Conservation (phyloP, 2,797 vertebrate genomes). For the Vultur gryphus region DNA sequence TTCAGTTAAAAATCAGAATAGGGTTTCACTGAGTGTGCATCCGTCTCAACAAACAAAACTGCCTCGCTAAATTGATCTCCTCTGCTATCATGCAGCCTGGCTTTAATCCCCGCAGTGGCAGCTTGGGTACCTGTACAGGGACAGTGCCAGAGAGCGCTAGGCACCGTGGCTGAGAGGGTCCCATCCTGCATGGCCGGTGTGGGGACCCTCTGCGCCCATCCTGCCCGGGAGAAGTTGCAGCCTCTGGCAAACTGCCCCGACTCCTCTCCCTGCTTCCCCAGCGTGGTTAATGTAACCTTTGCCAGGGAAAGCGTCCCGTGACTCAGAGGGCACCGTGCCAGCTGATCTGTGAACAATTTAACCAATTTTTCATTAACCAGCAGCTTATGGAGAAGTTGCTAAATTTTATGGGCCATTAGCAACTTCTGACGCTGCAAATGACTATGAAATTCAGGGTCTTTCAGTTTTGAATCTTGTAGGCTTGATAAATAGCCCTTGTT, state of each 20-base stretch:
- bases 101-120: background rate
- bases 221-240: background rate
- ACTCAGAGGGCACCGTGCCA: slow-evolving; percentile 54
- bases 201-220: background rate
- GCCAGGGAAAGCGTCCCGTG: slow-evolving; percentile 29
- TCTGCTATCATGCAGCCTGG: background rate
- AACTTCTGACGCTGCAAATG: slow-evolving; percentile 67
- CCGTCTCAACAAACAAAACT: background rate
- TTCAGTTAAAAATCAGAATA: background rate
- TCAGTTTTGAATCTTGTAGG: slow-evolving; percentile 56
- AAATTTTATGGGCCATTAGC: slow-evolving; percentile 77
- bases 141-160: background rate
- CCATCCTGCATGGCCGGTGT: fast-evolving
- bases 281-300: slow-evolving; percentile 57
- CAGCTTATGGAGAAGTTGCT: slow-evolving; percentile 74
- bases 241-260: background rate
- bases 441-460: slow-evolving; percentile 65
- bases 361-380: slow-evolving; percentile 76
- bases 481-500: slow-evolving; percentile 62
- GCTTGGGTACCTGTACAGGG: background rate
- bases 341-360: slow-evolving; percentile 72
- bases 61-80: background rate
- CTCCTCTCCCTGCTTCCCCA: background rate
- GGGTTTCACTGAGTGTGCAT: background rate
- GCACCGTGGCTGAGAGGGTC: background rate